phyloP scores from a whole-genome alignment of 2,113 vertebrate genomes.

The Lasiurus cinereus region DNA sequence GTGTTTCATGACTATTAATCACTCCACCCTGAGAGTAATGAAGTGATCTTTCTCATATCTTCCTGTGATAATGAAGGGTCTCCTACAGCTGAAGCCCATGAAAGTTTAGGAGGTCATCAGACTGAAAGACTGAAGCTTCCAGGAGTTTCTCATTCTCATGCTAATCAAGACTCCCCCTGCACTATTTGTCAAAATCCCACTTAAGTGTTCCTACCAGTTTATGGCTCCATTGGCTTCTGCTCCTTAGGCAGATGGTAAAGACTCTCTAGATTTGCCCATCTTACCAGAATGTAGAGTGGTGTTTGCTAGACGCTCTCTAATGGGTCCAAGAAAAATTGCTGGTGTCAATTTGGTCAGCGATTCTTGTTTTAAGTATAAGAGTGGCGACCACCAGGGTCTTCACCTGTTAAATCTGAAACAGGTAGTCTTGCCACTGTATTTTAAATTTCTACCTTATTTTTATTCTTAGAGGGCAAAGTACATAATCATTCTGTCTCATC shows the following conservation, averaged over 20 bases:
- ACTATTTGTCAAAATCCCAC: not conserved
- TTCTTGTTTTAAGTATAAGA: not conserved
- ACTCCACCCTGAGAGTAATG: not conserved
- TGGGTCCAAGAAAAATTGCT: not conserved
- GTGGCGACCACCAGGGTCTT: not conserved
- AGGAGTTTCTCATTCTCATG: not conserved
- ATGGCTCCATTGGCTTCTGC: not conserved
- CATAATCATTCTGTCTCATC: not conserved
- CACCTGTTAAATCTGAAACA: not conserved
- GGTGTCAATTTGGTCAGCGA: not conserved
- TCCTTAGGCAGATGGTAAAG: not conserved
- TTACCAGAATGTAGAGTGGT: not conserved
- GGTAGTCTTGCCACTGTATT: not conserved
- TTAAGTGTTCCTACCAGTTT: not conserved
- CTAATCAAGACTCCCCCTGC: not conserved
- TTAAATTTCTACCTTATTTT: not conserved
- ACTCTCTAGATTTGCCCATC: not conserved
- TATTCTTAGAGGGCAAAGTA: not conserved
- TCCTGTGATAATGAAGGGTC: not conserved
- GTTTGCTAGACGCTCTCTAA: not conserved
- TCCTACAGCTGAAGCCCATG: not conserved
- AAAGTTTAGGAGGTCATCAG: not conserved
- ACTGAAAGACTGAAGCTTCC: accelerated
- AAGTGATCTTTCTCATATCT: not conserved
- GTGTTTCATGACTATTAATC: not conserved